These are phyloP conservation scores for Pristionchus pacificus DNA, from an alignment of 1,140 invertebrate species.

Conservation along the genomic window DNA sequence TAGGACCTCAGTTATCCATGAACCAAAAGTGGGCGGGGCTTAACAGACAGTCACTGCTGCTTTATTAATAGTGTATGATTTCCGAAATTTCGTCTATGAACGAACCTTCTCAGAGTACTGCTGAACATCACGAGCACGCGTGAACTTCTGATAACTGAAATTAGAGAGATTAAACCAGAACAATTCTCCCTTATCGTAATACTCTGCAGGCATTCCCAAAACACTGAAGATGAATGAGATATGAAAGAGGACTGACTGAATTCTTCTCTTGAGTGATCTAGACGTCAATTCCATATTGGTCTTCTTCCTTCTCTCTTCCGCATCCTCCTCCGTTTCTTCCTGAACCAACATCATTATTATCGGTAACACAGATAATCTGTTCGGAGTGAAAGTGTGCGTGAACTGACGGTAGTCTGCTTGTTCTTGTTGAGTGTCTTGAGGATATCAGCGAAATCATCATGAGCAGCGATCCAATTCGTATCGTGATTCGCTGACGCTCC, in stretches of 20 bases:
- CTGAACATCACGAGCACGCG: conserved; percentile 18
- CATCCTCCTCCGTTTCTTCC: conserved; percentile 6
- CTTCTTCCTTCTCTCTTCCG: conserved; percentile 13
- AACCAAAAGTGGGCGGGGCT: too few species aligned
- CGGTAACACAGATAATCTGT: too few species aligned
- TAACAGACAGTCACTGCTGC: too few species aligned
- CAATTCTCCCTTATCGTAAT: background rate
- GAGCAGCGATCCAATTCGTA: conserved; percentile 41
- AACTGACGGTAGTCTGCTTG: conserved; percentile 2
- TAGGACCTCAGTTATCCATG: too few species aligned
- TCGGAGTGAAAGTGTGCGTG: too few species aligned
- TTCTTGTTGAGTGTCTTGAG: conserved; percentile 40
- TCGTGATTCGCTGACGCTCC: conserved; percentile 19
- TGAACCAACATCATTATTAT: too few species aligned
- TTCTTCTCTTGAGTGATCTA: conserved; percentile 9
- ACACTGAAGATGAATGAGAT: background rate
- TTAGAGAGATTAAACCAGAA: background rate
- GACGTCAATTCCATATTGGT: conserved; percentile 15
- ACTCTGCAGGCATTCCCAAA: too few species aligned
- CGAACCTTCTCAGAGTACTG: conserved; percentile 17
- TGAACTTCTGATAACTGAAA: conserved; percentile 31
- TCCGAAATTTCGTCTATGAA: too few species aligned
- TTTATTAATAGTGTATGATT: too few species aligned
- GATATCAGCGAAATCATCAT: conserved; percentile 47
- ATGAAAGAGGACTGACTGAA: conserved; percentile 17